Conservation (phyloP, 2,113 vertebrate species). For the Gallinago jamesoni region DNA sequence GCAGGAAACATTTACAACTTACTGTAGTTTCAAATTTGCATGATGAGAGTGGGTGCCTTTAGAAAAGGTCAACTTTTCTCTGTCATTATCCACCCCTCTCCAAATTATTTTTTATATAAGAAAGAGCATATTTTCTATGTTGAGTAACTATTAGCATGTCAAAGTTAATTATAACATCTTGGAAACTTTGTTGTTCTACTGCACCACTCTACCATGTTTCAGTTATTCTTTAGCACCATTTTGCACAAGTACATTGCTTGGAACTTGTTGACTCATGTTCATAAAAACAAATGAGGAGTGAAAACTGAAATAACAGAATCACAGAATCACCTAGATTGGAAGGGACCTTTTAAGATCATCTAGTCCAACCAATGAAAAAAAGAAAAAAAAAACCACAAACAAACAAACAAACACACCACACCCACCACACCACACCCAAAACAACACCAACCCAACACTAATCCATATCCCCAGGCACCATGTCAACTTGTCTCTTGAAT, state of each 20-base stretch:
- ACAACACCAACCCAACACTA: too few relatives aligned
- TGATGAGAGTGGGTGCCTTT: neutral
- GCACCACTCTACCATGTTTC: neutral
- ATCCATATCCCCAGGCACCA: too few relatives aligned
- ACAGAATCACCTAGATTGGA: too few relatives aligned
- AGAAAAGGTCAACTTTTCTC: neutral
- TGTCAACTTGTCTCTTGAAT: too few relatives aligned
- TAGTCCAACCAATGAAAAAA: too few relatives aligned
- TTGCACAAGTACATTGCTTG: neutral
- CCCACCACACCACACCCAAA: too few relatives aligned
- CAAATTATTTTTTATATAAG: neutral
- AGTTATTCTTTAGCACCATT: neutral
- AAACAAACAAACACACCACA: too few relatives aligned
- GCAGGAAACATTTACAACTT: neutral
- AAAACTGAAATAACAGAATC: neutral
- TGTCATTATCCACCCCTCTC: neutral
- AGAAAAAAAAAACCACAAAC: too few relatives aligned
- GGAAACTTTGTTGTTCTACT: neutral
- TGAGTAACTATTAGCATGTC: neutral
- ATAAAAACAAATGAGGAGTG: constrained; percentile 1
- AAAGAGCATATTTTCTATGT: neutral
- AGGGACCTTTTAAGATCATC: too few relatives aligned
- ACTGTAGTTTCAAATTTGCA: neutral
- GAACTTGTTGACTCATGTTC: constrained; percentile 20
- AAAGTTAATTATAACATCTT: neutral